Conservation (phyloP, 2,797 vertebrate species). For the Sebastes itinus region DNA sequence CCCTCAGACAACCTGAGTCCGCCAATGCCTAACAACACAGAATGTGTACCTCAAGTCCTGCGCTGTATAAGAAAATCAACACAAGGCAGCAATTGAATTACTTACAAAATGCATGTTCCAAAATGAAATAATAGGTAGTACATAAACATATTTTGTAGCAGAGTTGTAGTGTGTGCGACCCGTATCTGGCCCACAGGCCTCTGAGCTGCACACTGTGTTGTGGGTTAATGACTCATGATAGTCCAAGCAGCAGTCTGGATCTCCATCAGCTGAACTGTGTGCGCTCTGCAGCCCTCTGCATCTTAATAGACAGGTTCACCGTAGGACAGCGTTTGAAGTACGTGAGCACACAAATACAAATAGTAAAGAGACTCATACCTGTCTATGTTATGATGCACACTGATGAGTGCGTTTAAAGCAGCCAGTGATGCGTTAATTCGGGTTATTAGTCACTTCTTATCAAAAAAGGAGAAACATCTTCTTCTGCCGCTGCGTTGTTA, state of each 20-base stretch:
- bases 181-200: conserved; percentile 21
- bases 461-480: conserved; percentile 2
- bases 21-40: too few species aligned
- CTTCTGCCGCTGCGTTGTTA: neutral
- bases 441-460: conserved; percentile 27
- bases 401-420: neutral
- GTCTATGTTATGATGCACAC: neutral
- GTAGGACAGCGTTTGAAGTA: conserved; percentile 1
- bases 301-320: conserved; percentile 25
- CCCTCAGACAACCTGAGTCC: too few species aligned
- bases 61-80: neutral
- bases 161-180: conserved; percentile 13
- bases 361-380: neutral
- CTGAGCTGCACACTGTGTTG: conserved; percentile 29
- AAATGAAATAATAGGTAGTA: neutral
- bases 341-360: conserved; percentile 5
- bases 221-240: conserved; percentile 65
- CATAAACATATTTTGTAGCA: neutral
- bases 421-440: conserved; percentile 1
- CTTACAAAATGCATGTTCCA: neutral
- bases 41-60: neutral
- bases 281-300: conserved; percentile 10
- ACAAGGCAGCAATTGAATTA: neutral
- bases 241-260: conserved; percentile 39
- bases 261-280: conserved; percentile 24